Percentiles rank a stretch among this genome's conserved stretches.
phyloP scores from a whole-genome alignment of 64 coral and sea anemone genomes.

The Stichodactyla mertensii region DNA sequence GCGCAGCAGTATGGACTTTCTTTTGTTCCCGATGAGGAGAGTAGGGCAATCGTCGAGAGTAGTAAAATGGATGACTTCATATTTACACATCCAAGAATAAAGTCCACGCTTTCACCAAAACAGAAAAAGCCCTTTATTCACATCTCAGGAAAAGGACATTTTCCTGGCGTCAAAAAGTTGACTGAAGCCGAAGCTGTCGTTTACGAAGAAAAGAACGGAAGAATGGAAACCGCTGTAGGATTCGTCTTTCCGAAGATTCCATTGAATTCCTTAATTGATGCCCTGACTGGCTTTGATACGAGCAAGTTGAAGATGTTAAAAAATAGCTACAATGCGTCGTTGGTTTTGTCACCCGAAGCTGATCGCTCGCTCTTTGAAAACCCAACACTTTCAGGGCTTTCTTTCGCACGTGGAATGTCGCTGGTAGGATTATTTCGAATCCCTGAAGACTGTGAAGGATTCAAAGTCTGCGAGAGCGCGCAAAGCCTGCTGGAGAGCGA shows the following conservation, averaged over 20 bases:
- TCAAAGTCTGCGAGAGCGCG: conserved; percentile 58
- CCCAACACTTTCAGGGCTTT: conserved; percentile 60
- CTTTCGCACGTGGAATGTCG: conserved; percentile 73
- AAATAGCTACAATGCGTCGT: conserved; percentile 76
- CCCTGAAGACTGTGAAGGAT: conserved; percentile 64
- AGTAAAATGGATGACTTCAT: conserved; percentile 93
- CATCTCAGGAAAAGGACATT: conserved; percentile 75
- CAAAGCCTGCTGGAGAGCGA: conserved; percentile 68
- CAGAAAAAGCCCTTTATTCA: conserved; percentile 73
- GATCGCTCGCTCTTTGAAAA: conserved; percentile 82
- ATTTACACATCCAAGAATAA: conserved; percentile 66
- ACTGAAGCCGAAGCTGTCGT: conserved; percentile 90
- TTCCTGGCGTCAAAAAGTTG: conserved; percentile 73
- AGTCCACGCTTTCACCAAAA: conserved; percentile 50
- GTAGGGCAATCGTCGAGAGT: conserved; percentile 65
- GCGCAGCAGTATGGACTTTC: conserved; percentile 63
- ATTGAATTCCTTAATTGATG: conserved; percentile 75
- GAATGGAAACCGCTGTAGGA: conserved; percentile 73
- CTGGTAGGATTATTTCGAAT: conserved; percentile 76
- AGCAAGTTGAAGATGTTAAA: conserved; percentile 57
- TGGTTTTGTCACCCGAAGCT: conserved; percentile 71
- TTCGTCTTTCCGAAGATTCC: conserved; percentile 91
- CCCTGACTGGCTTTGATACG: conserved; percentile 73
- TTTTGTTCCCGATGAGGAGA: conserved; percentile 80
- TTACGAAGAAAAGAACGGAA: conserved; percentile 59